Conservation (phyloP, 2,797 vertebrate species). For the Oreortyx pictus region DNA sequence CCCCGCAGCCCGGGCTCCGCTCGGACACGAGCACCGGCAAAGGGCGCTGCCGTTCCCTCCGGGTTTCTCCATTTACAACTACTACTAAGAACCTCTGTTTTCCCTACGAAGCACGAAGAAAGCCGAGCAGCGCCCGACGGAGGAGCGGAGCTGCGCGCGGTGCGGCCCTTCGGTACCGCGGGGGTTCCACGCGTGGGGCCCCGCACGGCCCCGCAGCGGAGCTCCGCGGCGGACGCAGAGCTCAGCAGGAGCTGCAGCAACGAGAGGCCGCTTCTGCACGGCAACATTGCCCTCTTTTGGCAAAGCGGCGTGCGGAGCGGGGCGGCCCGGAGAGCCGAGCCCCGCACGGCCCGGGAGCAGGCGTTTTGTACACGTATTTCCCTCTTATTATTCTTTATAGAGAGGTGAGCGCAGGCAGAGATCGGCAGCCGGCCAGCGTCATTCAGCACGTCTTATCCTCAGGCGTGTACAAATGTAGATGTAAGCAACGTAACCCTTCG, state of each 20-base stretch:
- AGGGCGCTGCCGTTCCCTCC: not conserved
- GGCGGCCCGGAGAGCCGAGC: too few species aligned
- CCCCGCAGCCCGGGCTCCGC: not conserved
- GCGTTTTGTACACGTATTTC: not conserved
- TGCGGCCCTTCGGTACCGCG: not conserved
- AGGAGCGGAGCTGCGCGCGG: too few species aligned
- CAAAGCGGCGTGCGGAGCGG: not conserved
- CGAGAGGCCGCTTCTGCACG: not conserved
- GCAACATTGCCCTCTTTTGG: not conserved
- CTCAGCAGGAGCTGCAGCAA: not conserved
- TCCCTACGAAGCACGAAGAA: constrained; percentile 41
- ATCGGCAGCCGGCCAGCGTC: not conserved
- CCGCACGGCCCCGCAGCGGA: too few species aligned
- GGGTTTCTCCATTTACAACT: not conserved
- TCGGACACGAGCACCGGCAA: not conserved
- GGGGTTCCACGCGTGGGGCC: too few species aligned
- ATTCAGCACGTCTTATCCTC: accelerated
- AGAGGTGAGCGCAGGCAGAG: not conserved
- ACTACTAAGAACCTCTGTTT: not conserved
- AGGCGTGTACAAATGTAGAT: not conserved
- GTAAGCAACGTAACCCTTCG: not conserved
- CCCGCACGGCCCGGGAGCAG: not conserved
- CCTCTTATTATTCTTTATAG: accelerated
- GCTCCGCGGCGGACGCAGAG: too few species aligned
- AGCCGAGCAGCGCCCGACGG: not conserved